These are phyloP conservation scores for Acanthoscelides obtectus DNA, from an alignment of 2,888 invertebrate genomes.

Conservation along the genomic window DNA sequence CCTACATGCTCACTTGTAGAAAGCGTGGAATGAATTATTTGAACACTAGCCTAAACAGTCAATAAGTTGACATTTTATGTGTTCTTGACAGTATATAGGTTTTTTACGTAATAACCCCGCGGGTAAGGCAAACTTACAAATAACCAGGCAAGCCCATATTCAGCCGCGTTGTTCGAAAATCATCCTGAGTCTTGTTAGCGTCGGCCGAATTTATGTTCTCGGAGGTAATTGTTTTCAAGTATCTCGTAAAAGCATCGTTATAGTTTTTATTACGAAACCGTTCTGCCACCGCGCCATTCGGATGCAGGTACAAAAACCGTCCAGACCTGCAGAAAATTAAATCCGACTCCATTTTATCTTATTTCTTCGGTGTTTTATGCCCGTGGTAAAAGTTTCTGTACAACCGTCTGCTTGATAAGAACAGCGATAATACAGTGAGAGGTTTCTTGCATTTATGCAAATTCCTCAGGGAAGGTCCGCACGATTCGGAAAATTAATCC, in stretches of 20 bases:
- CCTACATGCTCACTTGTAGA: too few species aligned
- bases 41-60: too few species aligned
- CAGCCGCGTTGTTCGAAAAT: not conserved
- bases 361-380: not conserved
- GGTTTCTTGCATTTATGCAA: conserved; percentile 4
- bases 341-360: not conserved
- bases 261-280: not conserved
- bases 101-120: too few species aligned
- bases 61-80: too few species aligned
- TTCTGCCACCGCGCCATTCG: not conserved
- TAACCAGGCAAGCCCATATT: not conserved
- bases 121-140: too few species aligned
- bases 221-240: not conserved
- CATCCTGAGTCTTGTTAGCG: not conserved
- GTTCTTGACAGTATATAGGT: too few species aligned
- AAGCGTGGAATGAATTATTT: too few species aligned
- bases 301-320: not conserved
- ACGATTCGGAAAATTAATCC: not conserved
- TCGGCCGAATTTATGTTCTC: not conserved
- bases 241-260: not conserved
- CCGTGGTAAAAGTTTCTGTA: not conserved
- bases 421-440: not conserved
- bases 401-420: not conserved
- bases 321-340: not conserved
- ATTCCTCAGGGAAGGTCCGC: not conserved